A percentile compares a stretch with the other conserved stretches of the same genome.
phyloP scores from a whole-genome alignment of 2,797 vertebrate species.

The Melanogrammus aeglefinus region DNA sequence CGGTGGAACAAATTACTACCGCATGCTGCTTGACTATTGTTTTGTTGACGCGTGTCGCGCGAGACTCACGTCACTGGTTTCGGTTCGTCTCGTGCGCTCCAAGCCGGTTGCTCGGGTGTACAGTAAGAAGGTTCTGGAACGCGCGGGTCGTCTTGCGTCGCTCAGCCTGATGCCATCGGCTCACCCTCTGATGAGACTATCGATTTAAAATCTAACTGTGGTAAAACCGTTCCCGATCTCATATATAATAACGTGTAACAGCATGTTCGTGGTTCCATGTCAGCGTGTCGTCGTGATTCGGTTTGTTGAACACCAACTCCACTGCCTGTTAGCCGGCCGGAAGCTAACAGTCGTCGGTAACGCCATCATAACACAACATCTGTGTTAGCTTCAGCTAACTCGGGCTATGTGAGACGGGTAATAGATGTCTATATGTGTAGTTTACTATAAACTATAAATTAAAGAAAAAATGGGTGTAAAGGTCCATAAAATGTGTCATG shows the following conservation, averaged over 20 bases:
- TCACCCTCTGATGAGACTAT: not conserved
- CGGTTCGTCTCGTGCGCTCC: not conserved
- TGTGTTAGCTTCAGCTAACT: not conserved
- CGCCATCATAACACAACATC: not conserved
- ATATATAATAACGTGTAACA: not conserved
- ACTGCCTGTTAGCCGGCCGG: not conserved
- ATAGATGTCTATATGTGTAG: not conserved
- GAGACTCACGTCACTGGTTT: constrained; percentile 28
- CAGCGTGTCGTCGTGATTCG: not conserved
- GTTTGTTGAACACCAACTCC: not conserved
- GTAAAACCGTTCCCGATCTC: not conserved
- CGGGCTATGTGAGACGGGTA: not conserved
- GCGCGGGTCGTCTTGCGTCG: not conserved
- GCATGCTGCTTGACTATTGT: constrained; percentile 16
- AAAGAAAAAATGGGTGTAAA: no score
- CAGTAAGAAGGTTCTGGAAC: constrained; percentile 63
- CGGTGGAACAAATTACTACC: no score
- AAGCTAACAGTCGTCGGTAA: not conserved
- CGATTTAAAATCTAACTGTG: constrained; percentile 39
- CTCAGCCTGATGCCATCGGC: no score
- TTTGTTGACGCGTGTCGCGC: constrained; percentile 42
- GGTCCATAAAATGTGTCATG: not conserved
- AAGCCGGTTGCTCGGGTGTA: not conserved
- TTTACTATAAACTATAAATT: not conserved
- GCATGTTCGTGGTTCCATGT: not conserved